Evolutionary conservation across 2,888 invertebrate species (phyloP), one percentile per base, ranked within the genome.

Genomic region (Euplagia quadripunctaria): DNA sequence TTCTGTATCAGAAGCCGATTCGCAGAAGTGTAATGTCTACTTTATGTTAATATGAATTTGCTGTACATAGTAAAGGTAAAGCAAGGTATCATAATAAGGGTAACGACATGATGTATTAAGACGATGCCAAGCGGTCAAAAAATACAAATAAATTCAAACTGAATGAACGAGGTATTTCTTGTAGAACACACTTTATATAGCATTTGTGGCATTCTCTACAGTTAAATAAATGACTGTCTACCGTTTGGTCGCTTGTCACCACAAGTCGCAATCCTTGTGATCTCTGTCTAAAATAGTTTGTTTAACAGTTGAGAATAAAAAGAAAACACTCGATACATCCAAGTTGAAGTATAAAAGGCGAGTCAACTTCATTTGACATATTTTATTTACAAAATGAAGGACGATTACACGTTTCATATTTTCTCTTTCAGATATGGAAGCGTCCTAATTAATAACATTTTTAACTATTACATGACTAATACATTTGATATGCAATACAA

Each of bases 401-500:
- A 81, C 79, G 68, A 81, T 74, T 83, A 83, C 68, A 79, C n/a
- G 12, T 70, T 76, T 77, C 9, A 12, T 43, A 87, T 87, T 83
- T 88, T 68, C 73, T 80, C 75, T 90, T 73, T 87, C 85, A 85
- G 82, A 86, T 86, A 88, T 86, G 86, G 87, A 90, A 90, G 91
- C 90, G 78, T 86, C 85, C 88, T 89, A 90, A 86, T 80, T 76
- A 79, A 78, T 84, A 86, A 85, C 82, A 82, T 82, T 85, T 86
- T 79, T 86, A 86, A 85, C 88, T 90, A 92, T 87, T 87, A 90
- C 82, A 89, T 88, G 86, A 87, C 91, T 93, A 90, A 87, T 89
- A 92, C 89, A 92, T 87, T 89, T 96, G 95, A 95, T 96, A 95
- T 96, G 95, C 95, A 94, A 93, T 94, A 94, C 91, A 94, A 90